A percentile compares a stretch with the other conserved stretches of the same genome.
Conservation (phyloP, 2,797 vertebrate species). For the Leptatherina wallacei region DNA sequence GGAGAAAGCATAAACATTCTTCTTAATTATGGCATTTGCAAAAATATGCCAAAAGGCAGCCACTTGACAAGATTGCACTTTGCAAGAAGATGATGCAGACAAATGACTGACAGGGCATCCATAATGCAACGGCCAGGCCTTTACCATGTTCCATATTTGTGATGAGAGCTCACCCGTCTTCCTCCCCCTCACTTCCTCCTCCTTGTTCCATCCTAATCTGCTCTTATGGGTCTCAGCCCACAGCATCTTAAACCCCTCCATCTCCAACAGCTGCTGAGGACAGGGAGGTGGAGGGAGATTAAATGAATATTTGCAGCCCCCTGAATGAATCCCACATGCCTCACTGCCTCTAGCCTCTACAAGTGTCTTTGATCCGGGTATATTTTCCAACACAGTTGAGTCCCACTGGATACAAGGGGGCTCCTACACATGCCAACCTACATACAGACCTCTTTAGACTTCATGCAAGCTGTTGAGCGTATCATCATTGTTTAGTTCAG, state of each 20-base stretch:
- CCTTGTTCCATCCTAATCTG: constrained; percentile 73
- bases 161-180: constrained; percentile 40
- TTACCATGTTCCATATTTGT: constrained; percentile 54
- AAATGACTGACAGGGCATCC: constrained; percentile 53
- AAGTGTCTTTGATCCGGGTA: constrained; percentile 69
- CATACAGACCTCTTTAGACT: constrained; percentile 49
- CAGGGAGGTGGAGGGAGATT: constrained; percentile 71
- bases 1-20: constrained; percentile 15
- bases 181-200: constrained; percentile 45
- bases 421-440: constrained; percentile 59
- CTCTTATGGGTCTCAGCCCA: constrained; percentile 73
- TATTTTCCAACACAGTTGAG: constrained; percentile 50
- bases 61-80: constrained; percentile 27
- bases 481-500: constrained; percentile 51
- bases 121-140: constrained; percentile 28
- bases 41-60: constrained; percentile 35
- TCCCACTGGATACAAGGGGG: constrained; percentile 39
- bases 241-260: constrained; percentile 73
- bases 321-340: constrained; percentile 69
- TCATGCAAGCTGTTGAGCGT: constrained; percentile 39
- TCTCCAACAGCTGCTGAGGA: constrained; percentile 79
- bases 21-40: constrained; percentile 49
- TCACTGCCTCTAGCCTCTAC: constrained; percentile 61
- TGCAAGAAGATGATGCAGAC: constrained; percentile 18
- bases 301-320: constrained; percentile 72